Evolutionary conservation across 2,113 vertebrate species (phyloP).

Genomic region (Hippolais icterina): DNA sequence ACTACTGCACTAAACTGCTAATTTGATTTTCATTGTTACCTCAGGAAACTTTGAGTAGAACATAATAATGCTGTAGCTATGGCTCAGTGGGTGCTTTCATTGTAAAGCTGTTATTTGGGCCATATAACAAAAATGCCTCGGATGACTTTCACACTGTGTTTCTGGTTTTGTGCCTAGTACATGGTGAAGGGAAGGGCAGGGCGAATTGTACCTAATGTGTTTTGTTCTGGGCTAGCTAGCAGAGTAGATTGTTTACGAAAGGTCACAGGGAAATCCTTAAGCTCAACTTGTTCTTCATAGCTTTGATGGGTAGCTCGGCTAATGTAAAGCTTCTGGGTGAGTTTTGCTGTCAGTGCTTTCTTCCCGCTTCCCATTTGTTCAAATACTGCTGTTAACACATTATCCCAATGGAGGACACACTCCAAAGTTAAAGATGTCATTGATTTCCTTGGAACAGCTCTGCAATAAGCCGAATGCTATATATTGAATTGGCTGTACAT

Average conservation of each 20-base stretch:
- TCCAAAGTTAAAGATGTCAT: background rate
- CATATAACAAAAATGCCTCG: background rate
- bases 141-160: background rate
- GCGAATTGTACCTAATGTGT: background rate
- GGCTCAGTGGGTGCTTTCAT: background rate
- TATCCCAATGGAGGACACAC: background rate
- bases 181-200: background rate
- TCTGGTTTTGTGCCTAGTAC: background rate
- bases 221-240: background rate
- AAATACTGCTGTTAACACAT: background rate
- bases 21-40: conserved; percentile 31
- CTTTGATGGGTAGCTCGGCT: background rate
- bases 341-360: background rate
- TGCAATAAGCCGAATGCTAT: background rate
- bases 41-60: conserved; percentile 28
- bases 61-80: background rate
- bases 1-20: background rate
- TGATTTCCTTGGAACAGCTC: background rate
- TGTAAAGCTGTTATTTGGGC: background rate
- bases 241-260: background rate
- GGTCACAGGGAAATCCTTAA: background rate
- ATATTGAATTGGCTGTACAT: background rate
- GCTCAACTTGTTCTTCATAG: background rate
- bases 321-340: background rate
- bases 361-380: background rate